Conservation (phyloP, 2,888 invertebrate species). For the Ichneumoninae sp. region DNA sequence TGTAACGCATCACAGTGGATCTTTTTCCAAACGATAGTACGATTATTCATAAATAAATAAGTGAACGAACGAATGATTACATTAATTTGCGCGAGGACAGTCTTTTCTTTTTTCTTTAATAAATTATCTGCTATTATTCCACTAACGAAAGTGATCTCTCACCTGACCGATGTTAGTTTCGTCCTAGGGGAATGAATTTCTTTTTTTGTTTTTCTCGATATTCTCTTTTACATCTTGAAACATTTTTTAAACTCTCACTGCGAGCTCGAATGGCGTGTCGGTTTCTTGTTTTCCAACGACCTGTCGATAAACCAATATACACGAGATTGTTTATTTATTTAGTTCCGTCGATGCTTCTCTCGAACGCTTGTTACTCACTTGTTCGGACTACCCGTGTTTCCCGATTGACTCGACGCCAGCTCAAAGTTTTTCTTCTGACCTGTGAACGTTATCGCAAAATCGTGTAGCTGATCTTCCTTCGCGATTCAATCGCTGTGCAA, state of each 20-base stretch:
- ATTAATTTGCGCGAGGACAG: conserved; percentile 25
- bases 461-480: not conserved
- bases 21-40: conserved; percentile 57
- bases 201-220: conserved; percentile 18
- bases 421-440: conserved; percentile 76
- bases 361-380: conserved; percentile 74
- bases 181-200: conserved; percentile 10
- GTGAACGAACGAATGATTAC: conserved; percentile 48
- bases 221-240: conserved; percentile 3
- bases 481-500: not conserved
- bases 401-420: conserved; percentile 67
- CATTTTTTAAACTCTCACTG: conserved; percentile 20
- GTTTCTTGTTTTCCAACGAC: conserved; percentile 69
- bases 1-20: conserved; percentile 57
- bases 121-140: conserved; percentile 47
- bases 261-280: conserved; percentile 57
- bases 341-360: not conserved
- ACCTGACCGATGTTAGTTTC: conserved; percentile 31
- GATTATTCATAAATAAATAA: conserved; percentile 53
- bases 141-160: conserved; percentile 20
- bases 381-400: conserved; percentile 72
- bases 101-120: conserved; percentile 32
- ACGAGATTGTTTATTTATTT: not conserved
- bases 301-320: conserved; percentile 64
- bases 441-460: conserved; percentile 47